phyloP scores from a whole-genome alignment of 2,888 invertebrate species.

The Gymnosoma rotundatum region DNA sequence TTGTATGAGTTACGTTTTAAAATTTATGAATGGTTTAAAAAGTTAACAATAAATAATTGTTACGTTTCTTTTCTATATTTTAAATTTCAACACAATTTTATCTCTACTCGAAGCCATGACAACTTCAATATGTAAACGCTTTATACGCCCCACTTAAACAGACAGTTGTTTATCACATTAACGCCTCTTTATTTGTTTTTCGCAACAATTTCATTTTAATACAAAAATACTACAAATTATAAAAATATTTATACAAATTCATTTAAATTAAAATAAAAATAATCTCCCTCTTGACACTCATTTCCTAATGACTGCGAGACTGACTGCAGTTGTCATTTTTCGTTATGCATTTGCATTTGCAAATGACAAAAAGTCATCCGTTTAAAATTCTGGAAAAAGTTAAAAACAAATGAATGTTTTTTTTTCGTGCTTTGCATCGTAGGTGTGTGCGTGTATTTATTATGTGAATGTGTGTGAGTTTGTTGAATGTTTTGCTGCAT shows the following conservation, averaged over 20 bases:
- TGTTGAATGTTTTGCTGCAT: conserved; percentile 20
- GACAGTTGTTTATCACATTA: conserved; percentile 20
- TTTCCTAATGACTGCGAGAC: conserved; percentile 58
- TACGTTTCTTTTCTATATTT: too few relatives aligned
- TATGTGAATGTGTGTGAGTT: background rate
- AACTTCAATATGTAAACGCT: conserved; percentile 15
- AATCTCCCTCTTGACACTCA: conserved; percentile 65
- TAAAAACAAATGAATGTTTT: conserved; percentile 2
- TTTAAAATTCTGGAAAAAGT: conserved; percentile 16
- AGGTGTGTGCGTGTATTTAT: background rate
- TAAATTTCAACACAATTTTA: background rate
- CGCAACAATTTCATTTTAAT: conserved; percentile 28
- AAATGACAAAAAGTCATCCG: conserved; percentile 29
- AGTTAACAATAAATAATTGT: too few relatives aligned
- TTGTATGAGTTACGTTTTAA: too few relatives aligned
- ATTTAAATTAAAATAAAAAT: conserved; percentile 69
- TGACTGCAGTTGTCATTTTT: conserved; percentile 58
- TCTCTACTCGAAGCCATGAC: background rate
- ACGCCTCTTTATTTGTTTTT: conserved; percentile 47
- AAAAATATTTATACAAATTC: conserved; percentile 50
- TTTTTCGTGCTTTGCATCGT: background rate
- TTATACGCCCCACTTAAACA: conserved; percentile 23
- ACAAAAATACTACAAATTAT: conserved; percentile 23
- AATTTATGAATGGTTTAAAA: too few relatives aligned
- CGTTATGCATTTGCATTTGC: conserved; percentile 49